Evolutionary conservation across 2,888 invertebrate genomes (phyloP).

Genomic region (Dicranocentrus wangi): DNA sequence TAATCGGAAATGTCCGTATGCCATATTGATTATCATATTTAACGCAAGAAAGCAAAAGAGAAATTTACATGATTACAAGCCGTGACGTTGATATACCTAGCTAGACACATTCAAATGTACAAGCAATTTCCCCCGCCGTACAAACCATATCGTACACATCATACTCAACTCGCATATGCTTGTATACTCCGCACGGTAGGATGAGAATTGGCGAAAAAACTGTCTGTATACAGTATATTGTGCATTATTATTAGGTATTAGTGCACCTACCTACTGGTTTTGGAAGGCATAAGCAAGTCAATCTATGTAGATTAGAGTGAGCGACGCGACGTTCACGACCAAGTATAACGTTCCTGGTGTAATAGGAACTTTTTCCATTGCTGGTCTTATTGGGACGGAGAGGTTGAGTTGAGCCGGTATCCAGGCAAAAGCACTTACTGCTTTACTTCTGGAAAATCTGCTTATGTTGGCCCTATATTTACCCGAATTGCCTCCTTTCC

Average conservation of each 20-base stretch:
- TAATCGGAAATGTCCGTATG: constrained; percentile 45
- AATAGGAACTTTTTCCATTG: background rate
- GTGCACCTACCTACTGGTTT: background rate
- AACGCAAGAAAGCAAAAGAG: constrained; percentile 14
- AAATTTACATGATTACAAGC: background rate
- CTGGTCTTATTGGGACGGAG: background rate
- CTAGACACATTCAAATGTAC: background rate
- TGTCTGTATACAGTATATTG: background rate
- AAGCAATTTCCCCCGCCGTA: background rate
- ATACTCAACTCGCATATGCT: no score
- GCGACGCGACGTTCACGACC: no score
- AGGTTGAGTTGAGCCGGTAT: constrained; percentile 54
- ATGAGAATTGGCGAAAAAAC: background rate
- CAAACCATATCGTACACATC: no score
- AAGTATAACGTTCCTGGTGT: background rate
- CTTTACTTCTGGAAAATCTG: constrained; percentile 46
- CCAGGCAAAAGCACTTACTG: constrained; percentile 43
- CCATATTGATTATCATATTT: constrained; percentile 34
- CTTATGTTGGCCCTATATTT: constrained; percentile 38
- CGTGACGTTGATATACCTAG: background rate
- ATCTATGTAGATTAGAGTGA: no score
- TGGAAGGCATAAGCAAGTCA: no score
- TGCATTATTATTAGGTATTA: background rate
- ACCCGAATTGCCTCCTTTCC: constrained; percentile 17
- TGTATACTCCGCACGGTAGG: background rate